phyloP scores from a whole-genome alignment of 2,113 vertebrate species.

The Chloropsis cyanopogon region DNA sequence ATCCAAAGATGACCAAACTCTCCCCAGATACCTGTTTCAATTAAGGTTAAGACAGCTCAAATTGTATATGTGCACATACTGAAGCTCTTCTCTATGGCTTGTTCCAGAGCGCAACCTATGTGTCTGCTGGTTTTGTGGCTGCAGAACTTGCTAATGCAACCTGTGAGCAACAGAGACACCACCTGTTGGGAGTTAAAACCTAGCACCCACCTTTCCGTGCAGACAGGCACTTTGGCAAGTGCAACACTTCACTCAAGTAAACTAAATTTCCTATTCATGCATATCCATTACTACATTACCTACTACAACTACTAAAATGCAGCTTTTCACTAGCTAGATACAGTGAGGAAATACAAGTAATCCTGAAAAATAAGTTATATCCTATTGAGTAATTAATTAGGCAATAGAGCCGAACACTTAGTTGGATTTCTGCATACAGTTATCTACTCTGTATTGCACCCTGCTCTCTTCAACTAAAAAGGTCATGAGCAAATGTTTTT shows the following conservation, averaged over 20 bases:
- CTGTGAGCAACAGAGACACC: not conserved
- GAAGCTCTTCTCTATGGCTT: not conserved
- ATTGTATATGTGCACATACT: not conserved
- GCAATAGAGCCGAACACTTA: not conserved
- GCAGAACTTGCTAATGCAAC: not conserved
- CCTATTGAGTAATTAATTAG: not conserved
- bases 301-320: not conserved
- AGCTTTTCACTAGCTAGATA: not conserved
- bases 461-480: not conserved
- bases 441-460: not conserved
- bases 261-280: not conserved
- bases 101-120: not conserved
- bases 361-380: not conserved
- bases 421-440: not conserved
- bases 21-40: not conserved
- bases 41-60: not conserved
- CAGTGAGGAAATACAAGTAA: not conserved
- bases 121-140: not conserved
- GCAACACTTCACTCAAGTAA: not conserved
- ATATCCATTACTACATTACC: not conserved
- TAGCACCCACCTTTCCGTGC: not conserved
- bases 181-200: not conserved
- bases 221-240: not conserved
- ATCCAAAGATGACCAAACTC: not conserved
- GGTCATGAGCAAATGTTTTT: not conserved